phyloP scores from a whole-genome alignment of 2,113 vertebrate genomes.

The Dasypus novemcinctus region DNA sequence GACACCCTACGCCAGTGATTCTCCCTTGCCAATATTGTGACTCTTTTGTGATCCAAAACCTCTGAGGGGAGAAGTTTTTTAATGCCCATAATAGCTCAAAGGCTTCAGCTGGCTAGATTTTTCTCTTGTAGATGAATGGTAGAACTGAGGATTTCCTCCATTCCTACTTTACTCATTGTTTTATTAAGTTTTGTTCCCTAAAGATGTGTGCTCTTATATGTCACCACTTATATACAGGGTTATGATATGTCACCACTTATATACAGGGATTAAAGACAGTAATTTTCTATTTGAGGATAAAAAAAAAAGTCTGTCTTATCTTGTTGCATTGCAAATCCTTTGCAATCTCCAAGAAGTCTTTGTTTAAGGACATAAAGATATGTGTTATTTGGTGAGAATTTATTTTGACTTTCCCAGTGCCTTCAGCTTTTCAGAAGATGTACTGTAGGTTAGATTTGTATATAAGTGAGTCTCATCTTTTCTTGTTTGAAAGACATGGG shows the following conservation, averaged over 20 bases:
- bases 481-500: background rate
- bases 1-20: too few relatives aligned
- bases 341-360: background rate
- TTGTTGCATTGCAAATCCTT: background rate
- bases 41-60: too few relatives aligned
- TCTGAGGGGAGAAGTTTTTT: background rate
- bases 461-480: background rate
- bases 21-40: too few relatives aligned
- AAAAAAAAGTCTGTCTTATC: background rate
- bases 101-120: conserved; percentile 35
- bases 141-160: conserved; percentile 9
- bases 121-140: background rate
- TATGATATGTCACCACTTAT: background rate
- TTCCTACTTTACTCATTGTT: conserved; percentile 7
- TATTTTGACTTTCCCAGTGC: background rate
- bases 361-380: background rate
- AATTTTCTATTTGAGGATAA: background rate
- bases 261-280: background rate
- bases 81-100: conserved; percentile 25
- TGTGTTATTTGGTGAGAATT: background rate
- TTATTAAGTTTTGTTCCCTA: background rate
- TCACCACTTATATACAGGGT: background rate
- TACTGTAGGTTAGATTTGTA: background rate
- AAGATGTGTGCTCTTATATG: background rate
- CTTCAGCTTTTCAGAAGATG: background rate